Evolutionary conservation across 2,888 invertebrate species (phyloP), one percentile per base, ranked within the genome.

Genomic region (Seladonia tumulorum): DNA sequence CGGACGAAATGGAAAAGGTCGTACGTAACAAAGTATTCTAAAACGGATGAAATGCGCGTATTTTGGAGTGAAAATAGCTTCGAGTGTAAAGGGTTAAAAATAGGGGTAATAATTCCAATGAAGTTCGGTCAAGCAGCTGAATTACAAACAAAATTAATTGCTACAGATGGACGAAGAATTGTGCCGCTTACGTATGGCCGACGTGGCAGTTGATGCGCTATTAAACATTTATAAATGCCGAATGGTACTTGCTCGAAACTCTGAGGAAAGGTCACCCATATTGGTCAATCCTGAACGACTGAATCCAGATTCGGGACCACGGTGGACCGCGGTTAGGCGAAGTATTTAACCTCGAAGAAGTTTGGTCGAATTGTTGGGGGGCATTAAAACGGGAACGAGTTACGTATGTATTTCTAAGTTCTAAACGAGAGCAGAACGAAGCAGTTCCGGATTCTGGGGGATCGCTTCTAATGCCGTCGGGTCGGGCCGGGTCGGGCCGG

Each of bases 401-500:
- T 35, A 35, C 22, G n/a, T 16, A 14, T 63, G 66, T 25, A 42
- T 39, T 70, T 29, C 74, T 73, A 49, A 78, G 70, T 75, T 63
- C 12, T n/a, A 35, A 82, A 83, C 78, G 70, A 29, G 84, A 42
- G n/a, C 14, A 45, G 57, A 57, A 14, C 63, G 47, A 42, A 63
- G 25, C 45, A 70, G 49, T 49, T 45, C 29, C 7, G 16, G 75
- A 22, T 76, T 16, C 57, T 14, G 29, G 80, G 80, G n/a, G 82
- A 77, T 79, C 45, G 73, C 25, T 22, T 29, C 72, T 66, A 79
- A 85, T 79, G 83, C 76, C 83, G 77, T 63, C 76, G 70, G 71
- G 49, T 73, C 75, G 71, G 7, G 76, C 2, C 72, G 63, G 70
- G 25, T 70, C 74, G 66, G 16, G 22, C 2, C 22, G 53, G 22